Evolutionary conservation across 2,888 invertebrate species (phyloP).

Genomic region (Volucella zonaria): DNA sequence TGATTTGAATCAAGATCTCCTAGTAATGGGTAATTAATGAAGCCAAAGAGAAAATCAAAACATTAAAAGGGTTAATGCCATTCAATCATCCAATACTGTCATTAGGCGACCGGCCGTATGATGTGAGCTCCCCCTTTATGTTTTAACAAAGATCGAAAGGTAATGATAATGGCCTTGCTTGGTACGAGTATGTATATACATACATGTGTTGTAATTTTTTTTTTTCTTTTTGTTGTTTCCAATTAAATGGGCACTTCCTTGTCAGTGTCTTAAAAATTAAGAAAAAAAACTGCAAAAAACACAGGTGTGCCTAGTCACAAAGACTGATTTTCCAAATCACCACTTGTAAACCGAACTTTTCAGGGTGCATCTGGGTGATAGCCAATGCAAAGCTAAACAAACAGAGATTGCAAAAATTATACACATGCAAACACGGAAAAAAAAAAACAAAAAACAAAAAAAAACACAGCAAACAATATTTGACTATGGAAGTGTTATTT

Average conservation of each 20-base stretch:
- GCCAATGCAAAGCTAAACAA: conserved; percentile 2
- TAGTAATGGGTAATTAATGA: conserved; percentile 20
- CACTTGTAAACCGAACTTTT: conserved; percentile 55
- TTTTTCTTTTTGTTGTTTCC: conserved; percentile 19
- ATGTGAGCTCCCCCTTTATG: conserved; percentile 25
- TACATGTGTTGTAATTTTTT: background rate
- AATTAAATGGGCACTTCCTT: conserved; percentile 59
- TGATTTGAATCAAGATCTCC: conserved; percentile 1
- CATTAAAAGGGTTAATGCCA: conserved; percentile 58
- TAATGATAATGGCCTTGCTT: conserved; percentile 66
- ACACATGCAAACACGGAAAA: conserved; percentile 6
- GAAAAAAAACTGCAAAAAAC: conserved; percentile 27
- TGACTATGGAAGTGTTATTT: conserved; percentile 62
- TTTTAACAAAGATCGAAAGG: conserved; percentile 29
- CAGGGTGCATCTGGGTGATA: conserved; percentile 42
- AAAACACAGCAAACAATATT: conserved; percentile 39
- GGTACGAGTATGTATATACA: background rate
- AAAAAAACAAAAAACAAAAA: background rate
- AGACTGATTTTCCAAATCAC: conserved; percentile 63
- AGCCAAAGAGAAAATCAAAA: conserved; percentile 44
- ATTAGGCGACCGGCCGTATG: conserved; percentile 33
- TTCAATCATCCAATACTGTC: conserved; percentile 71
- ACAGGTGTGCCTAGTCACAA: conserved; percentile 48
- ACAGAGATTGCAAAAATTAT: conserved; percentile 22
- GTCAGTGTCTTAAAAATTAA: conserved; percentile 8